A percentile compares a stretch with the other conserved stretches of the same genome.
These are phyloP conservation scores for Papilio dardanus DNA, from an alignment of 1,140 invertebrate genomes.

Conservation along the genomic window DNA sequence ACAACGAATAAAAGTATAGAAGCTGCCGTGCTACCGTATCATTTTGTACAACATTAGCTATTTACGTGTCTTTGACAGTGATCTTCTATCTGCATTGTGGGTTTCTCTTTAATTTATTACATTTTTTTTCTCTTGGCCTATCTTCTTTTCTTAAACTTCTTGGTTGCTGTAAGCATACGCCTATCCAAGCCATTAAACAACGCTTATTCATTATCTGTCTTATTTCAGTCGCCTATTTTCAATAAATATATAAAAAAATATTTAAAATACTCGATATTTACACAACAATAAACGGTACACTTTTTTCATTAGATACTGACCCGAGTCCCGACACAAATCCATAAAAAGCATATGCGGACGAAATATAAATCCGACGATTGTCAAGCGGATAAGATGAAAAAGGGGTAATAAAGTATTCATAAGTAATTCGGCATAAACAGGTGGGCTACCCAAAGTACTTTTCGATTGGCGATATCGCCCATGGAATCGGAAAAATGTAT, in stretches of 20 bases:
- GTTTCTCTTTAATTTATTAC: not conserved
- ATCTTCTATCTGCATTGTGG: not conserved
- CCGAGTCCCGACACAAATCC: slow-evolving; percentile 4
- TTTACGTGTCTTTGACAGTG: too few relatives aligned
- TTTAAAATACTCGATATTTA: not conserved
- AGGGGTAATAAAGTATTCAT: slow-evolving; percentile 48
- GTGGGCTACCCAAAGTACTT: too few relatives aligned
- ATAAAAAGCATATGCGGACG: slow-evolving; percentile 32
- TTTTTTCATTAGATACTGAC: not conserved
- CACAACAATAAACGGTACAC: not conserved
- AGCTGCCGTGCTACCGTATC: too few relatives aligned
- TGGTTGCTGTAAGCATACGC: not conserved
- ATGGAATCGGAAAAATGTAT: too few relatives aligned
- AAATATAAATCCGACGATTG: slow-evolving; percentile 47
- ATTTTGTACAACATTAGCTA: too few relatives aligned
- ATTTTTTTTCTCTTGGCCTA: not conserved
- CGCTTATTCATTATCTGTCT: not conserved
- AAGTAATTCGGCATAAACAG: slow-evolving; percentile 53
- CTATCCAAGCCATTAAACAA: not conserved
- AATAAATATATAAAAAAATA: too few relatives aligned
- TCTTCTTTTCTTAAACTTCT: not conserved
- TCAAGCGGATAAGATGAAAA: slow-evolving; percentile 47
- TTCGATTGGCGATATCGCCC: too few relatives aligned
- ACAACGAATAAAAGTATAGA: not conserved
- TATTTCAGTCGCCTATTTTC: not conserved